phyloP scores from a whole-genome alignment of 2,888 invertebrate genomes.

The Cotesia congregata region DNA sequence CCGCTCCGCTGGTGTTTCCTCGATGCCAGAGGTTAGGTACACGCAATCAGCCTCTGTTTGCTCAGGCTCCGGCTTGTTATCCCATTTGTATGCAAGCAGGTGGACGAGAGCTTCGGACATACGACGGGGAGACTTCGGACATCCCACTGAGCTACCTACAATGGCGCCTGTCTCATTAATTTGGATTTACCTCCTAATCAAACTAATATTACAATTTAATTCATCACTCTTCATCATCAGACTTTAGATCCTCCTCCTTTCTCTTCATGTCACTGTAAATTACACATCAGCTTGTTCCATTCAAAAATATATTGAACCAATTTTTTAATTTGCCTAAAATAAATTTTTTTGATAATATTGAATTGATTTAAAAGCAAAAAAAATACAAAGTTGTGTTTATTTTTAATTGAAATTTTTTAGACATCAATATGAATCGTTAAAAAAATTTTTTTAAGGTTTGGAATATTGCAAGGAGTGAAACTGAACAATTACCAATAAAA shows the following conservation, averaged over 20 bases:
- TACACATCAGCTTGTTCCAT: background rate
- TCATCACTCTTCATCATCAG: background rate
- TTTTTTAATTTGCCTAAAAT: too few species aligned
- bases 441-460: too few species aligned
- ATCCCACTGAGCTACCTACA: background rate
- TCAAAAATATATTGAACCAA: too few species aligned
- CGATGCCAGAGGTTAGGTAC: slow-evolving; percentile 54
- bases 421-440: too few species aligned
- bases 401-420: too few species aligned
- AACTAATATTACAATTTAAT: background rate
- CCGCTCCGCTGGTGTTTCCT: slow-evolving; percentile 47
- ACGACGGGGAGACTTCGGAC: slow-evolving; percentile 27
- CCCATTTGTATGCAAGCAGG: slow-evolving; percentile 52
- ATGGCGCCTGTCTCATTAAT: slow-evolving; percentile 18
- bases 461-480: too few species aligned
- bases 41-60: slow-evolving; percentile 61
- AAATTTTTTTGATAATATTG: too few species aligned
- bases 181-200: slow-evolving; percentile 1
- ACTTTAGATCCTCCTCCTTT: background rate
- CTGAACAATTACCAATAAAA: too few species aligned
- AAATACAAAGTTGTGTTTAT: too few species aligned
- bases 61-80: slow-evolving; percentile 58
- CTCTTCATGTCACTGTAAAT: background rate
- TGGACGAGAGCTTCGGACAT: slow-evolving; percentile 26
- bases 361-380: too few species aligned